Evolutionary conservation across 2,113 vertebrate species (phyloP).

Genomic region (Heterocephalus glaber): DNA sequence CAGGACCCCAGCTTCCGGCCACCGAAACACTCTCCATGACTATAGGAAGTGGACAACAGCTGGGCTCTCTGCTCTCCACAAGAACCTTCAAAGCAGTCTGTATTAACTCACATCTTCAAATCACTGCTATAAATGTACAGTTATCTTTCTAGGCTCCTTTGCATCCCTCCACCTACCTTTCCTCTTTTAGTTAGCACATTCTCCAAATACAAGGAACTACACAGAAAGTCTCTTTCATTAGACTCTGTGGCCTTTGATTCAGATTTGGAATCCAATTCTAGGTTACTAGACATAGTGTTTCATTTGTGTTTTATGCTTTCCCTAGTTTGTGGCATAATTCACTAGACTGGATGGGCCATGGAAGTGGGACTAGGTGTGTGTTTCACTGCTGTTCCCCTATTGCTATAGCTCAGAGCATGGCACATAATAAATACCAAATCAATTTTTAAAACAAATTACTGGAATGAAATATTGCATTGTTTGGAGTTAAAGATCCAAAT

Average conservation of each 20-base stretch:
- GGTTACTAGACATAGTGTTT: neutral
- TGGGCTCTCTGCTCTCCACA: neutral
- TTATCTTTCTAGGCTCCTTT: neutral
- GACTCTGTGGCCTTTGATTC: conserved; percentile 3
- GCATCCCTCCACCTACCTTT: neutral
- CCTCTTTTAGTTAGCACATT: neutral
- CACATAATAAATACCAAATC: neutral
- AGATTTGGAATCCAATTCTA: neutral
- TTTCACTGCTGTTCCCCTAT: neutral
- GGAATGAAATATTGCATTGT: neutral
- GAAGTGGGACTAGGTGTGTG: neutral
- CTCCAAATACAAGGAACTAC: neutral
- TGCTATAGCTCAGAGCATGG: neutral
- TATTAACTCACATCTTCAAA: neutral
- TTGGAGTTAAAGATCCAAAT: conserved; percentile 6
- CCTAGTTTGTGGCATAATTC: neutral
- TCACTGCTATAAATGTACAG: neutral
- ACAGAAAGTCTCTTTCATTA: neutral
- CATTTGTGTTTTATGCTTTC: neutral
- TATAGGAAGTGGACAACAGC: neutral
- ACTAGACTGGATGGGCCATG: neutral
- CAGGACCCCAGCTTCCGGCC: neutral
- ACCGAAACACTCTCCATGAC: neutral
- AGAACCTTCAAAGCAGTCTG: neutral
- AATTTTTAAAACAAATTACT: neutral